Evolutionary conservation across 2,113 vertebrate genomes (phyloP).

Genomic region (Burhinus oedicnemus): DNA sequence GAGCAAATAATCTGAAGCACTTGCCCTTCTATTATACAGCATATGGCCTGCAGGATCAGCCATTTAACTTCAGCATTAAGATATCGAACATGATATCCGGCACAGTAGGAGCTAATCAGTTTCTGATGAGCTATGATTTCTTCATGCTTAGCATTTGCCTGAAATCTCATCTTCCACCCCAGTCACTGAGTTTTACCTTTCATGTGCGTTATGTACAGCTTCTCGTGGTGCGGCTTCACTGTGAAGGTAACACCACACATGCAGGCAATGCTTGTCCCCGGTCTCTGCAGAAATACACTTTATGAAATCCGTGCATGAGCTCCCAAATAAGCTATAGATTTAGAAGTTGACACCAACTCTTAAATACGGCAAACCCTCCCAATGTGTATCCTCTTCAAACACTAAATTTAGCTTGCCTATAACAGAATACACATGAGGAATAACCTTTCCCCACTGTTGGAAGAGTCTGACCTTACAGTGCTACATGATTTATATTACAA

Average conservation of each 20-base stretch:
- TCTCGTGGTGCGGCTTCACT: neutral
- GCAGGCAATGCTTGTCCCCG: neutral
- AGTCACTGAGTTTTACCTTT: neutral
- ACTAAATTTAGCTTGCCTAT: neutral
- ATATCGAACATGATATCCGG: rapidly evolving
- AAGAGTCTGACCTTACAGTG: conserved; percentile 11
- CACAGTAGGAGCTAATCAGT: neutral
- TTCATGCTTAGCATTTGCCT: neutral
- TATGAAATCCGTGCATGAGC: rapidly evolving
- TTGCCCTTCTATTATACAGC: neutral
- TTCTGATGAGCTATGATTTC: neutral
- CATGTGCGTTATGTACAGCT: neutral
- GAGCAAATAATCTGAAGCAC: neutral
- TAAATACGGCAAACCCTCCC: neutral
- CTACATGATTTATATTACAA: conserved; percentile 12
- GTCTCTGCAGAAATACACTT: neutral
- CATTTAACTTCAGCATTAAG: neutral
- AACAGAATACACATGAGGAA: neutral
- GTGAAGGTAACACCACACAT: rapidly evolving
- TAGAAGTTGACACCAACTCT: neutral
- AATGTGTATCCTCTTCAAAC: conserved; percentile 12
- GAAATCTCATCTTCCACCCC: neutral
- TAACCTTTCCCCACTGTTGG: neutral
- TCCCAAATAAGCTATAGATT: neutral
- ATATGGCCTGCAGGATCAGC: neutral